Conservation (phyloP, 2,113 vertebrate genomes). For the Kryptolebias marmoratus region DNA sequence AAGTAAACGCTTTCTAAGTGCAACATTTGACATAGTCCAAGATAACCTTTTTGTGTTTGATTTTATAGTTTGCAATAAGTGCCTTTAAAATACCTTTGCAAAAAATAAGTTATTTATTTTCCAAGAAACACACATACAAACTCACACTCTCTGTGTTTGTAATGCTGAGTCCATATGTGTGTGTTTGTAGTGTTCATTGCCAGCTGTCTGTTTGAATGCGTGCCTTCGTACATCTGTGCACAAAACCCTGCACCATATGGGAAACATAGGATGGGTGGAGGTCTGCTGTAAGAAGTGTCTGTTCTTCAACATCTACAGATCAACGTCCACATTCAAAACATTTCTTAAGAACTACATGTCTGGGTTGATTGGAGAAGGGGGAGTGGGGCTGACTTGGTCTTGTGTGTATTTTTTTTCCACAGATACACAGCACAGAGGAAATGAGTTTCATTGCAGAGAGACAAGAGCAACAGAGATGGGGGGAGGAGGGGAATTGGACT, state of each 20-base stretch:
- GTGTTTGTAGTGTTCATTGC: neutral
- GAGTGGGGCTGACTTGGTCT: constrained; percentile 6
- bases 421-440: constrained; percentile 60
- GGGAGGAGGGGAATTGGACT: neutral
- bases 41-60: no score
- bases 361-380: constrained; percentile 5
- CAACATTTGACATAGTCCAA: no score
- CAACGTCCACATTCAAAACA: constrained; percentile 69
- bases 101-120: no score
- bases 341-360: constrained; percentile 53
- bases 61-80: no score
- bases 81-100: no score
- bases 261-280: constrained; percentile 34
- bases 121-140: neutral
- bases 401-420: constrained; percentile 29
- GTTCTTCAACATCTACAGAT: constrained; percentile 56
- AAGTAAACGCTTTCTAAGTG: no score
- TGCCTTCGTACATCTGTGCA: constrained; percentile 23
- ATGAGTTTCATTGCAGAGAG: constrained; percentile 65
- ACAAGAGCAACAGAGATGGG: constrained; percentile 27
- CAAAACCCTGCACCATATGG: constrained; percentile 26
- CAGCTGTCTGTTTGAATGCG: constrained; percentile 9
- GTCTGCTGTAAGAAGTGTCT: constrained; percentile 19
- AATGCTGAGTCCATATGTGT: constrained; percentile 1
- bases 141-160: neutral